Conservation (phyloP, 2,797 vertebrate species). For the Sebastes jordani region DNA sequence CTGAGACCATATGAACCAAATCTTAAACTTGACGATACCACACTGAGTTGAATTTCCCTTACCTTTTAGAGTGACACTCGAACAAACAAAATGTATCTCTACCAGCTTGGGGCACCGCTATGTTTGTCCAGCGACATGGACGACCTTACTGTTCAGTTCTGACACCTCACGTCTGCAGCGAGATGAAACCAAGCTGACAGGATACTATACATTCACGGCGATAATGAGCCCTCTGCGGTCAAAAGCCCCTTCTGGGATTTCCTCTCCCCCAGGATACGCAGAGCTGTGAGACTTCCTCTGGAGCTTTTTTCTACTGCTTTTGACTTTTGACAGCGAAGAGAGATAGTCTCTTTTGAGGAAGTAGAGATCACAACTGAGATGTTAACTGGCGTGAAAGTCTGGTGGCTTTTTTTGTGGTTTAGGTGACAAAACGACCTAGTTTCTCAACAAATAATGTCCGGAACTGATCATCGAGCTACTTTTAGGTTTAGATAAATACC, state of each 20-base stretch:
- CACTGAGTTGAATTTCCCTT: background rate
- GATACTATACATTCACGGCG: constrained; percentile 19
- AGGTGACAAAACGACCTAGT: background rate
- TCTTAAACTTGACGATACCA: background rate
- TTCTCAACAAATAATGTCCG: background rate
- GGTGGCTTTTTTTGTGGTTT: background rate
- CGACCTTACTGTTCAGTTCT: constrained; percentile 30
- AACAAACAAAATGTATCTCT: constrained; percentile 3
- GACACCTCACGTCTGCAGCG: constrained; percentile 24
- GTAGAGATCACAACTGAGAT: background rate
- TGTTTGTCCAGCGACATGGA: background rate
- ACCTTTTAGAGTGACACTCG: constrained; percentile 20
- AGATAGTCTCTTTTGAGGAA: constrained; percentile 26
- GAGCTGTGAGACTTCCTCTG: constrained; percentile 21
- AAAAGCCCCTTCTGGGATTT: background rate
- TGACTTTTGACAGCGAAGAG: background rate
- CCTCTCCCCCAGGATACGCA: background rate
- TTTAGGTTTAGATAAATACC: background rate
- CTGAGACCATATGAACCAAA: background rate
- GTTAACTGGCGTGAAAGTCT: constrained; percentile 6
- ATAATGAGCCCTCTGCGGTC: constrained; percentile 40
- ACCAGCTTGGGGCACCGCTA: constrained; percentile 31
- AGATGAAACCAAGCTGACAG: constrained; percentile 39
- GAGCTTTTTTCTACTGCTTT: background rate
- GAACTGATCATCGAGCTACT: background rate